A percentile compares a stretch with the other conserved stretches of the same genome.
Conservation (phyloP, 2,113 vertebrate species). For the Microcebus ravelobensis region DNA sequence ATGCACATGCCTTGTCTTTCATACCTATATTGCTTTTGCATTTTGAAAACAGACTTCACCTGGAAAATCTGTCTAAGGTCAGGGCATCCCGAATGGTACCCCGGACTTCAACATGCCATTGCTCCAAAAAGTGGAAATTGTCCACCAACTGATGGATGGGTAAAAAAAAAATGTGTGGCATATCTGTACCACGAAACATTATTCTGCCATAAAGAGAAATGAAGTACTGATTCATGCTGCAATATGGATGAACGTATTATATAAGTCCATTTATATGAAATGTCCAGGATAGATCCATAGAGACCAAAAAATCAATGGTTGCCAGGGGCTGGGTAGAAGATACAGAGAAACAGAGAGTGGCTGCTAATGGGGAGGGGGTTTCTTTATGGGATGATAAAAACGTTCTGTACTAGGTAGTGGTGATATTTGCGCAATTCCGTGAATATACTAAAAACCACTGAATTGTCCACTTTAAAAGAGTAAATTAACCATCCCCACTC, state of each 20-base stretch:
- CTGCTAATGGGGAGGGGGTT: not conserved
- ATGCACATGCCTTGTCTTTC: not conserved
- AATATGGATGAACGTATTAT: not conserved
- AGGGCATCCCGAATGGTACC: not conserved
- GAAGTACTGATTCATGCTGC: not conserved
- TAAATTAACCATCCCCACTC: not conserved
- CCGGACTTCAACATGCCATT: not conserved
- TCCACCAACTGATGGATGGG: not conserved
- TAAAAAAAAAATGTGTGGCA: not conserved
- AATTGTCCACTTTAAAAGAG: not conserved
- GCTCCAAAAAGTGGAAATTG: not conserved
- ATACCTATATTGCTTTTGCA: not conserved
- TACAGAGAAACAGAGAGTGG: not conserved
- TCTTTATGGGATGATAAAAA: not conserved
- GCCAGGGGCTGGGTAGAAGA: not conserved
- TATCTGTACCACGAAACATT: not conserved
- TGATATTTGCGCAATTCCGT: not conserved
- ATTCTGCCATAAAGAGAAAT: not conserved
- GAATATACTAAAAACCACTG: not conserved
- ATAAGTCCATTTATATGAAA: not conserved
- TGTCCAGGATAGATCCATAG: not conserved
- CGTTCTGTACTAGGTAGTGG: not conserved
- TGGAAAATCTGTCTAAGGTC: not conserved
- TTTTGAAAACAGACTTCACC: conserved; percentile 16
- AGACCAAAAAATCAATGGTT: not conserved